Percentiles rank a stretch among this genome's conserved stretches.
phyloP scores from a whole-genome alignment of 2,113 vertebrate species.

The Sinocyclocheilus rhinocerous region DNA sequence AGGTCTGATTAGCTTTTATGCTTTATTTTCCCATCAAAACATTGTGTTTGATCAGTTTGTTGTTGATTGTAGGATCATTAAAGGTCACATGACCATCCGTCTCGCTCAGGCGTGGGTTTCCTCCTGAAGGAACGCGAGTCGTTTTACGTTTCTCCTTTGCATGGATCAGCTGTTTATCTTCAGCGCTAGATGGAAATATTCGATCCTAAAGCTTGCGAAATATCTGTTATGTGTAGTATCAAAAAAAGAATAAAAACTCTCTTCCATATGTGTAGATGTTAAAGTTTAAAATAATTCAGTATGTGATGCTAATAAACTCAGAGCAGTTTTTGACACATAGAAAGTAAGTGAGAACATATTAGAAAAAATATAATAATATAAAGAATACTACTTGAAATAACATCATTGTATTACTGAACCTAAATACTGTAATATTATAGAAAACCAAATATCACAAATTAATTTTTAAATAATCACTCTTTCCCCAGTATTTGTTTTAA shows the following conservation, averaged over 20 bases:
- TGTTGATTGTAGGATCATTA: not conserved
- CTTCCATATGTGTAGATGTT: no score
- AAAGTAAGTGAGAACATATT: no score
- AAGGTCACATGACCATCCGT: constrained; percentile 11
- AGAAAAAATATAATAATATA: no score
- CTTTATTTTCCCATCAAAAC: not conserved
- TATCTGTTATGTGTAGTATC: not conserved
- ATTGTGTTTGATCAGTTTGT: not conserved
- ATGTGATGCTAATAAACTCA: no score
- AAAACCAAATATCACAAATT: no score
- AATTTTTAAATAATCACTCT: no score
- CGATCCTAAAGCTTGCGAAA: not conserved
- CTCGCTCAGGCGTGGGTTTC: constrained; percentile 11
- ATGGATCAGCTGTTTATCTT: not conserved
- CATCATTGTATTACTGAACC: no score
- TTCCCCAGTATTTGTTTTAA: not conserved
- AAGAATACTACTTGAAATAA: no score
- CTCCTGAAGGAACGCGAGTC: not conserved
- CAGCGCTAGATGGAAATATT: not conserved
- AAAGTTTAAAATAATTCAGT: no score
- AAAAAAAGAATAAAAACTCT: no score
- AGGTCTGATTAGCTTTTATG: not conserved
- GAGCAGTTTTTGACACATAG: no score
- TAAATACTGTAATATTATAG: not conserved
- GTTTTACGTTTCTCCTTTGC: not conserved